Conservation (phyloP, 2,113 vertebrate genomes). For the Hydrolagus affinis region DNA sequence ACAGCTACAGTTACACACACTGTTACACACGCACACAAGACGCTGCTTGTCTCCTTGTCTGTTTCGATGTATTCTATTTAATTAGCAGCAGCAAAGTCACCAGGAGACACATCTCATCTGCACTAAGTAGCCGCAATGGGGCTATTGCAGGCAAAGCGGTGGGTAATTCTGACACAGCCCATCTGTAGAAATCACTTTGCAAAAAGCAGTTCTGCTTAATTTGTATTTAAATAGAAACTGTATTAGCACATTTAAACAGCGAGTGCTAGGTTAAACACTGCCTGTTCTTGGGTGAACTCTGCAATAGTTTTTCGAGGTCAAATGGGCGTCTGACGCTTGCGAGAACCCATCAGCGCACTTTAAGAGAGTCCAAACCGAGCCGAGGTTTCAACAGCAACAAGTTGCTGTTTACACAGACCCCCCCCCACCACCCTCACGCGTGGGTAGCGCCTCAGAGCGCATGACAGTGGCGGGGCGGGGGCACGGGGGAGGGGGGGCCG, state of each 20-base stretch:
- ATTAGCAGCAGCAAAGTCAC: constrained; percentile 30
- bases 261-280: constrained; percentile 26
- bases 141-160: constrained; percentile 25
- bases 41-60: constrained; percentile 5
- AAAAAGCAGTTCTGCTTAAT: constrained; percentile 31
- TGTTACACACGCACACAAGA: constrained; percentile 21
- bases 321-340: too few relatives aligned
- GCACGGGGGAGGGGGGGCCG: too few relatives aligned
- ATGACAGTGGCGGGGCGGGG: too few relatives aligned
- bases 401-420: too few relatives aligned
- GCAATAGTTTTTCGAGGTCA: too few relatives aligned
- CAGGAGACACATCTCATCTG: constrained; percentile 28
- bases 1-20: background rate
- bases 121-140: constrained; percentile 33
- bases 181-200: constrained; percentile 34
- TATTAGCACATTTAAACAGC: constrained; percentile 28
- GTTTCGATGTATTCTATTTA: constrained; percentile 32
- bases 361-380: too few relatives aligned
- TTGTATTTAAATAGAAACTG: constrained; percentile 19
- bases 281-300: constrained; percentile 13
- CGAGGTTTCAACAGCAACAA: too few relatives aligned
- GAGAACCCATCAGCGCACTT: too few relatives aligned
- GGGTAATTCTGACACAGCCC: constrained; percentile 33
- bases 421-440: too few relatives aligned
- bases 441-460: too few relatives aligned